Conservation (phyloP, 2,888 invertebrate species). For the Troilus luridus region DNA sequence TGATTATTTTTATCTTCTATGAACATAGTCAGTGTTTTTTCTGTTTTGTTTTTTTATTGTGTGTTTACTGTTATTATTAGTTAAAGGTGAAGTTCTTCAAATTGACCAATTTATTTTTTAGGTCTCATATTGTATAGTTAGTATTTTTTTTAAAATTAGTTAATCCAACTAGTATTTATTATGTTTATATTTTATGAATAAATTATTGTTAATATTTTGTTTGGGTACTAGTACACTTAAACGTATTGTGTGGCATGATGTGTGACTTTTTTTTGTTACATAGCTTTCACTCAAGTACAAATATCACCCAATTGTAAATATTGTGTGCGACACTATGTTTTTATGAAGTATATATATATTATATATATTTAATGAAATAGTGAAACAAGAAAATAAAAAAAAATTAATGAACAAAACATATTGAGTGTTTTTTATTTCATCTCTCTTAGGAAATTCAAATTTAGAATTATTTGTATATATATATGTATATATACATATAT, state of each 20-base stretch:
- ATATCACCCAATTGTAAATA: constrained; percentile 27
- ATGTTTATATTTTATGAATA: constrained; percentile 46
- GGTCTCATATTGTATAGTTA: constrained; percentile 24
- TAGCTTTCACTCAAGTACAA: constrained; percentile 28
- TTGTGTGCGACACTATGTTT: background rate
- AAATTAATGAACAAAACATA: constrained; percentile 18
- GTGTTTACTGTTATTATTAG: constrained; percentile 1
- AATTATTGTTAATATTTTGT: constrained; percentile 41
- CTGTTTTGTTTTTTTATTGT: background rate
- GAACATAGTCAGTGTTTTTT: background rate
- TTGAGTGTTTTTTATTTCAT: constrained; percentile 19
- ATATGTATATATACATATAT: constrained; percentile 31
- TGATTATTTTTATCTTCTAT: background rate
- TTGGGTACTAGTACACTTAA: constrained; percentile 42
- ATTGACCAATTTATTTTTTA: constrained; percentile 19
- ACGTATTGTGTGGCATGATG: constrained; percentile 19
- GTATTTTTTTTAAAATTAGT: constrained; percentile 32
- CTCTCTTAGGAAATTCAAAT: constrained; percentile 39
- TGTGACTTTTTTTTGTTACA: constrained; percentile 7
- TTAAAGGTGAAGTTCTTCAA: background rate
- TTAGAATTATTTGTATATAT: constrained; percentile 38
- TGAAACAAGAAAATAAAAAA: background rate
- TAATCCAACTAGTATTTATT: constrained; percentile 45
- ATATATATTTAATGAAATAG: background rate
- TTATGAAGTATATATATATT: background rate